A percentile compares a stretch with the other conserved stretches of the same genome.
Evolutionary conservation across 1,140 invertebrate genomes (phyloP).

Genomic region (Drosophila bipectinata): DNA sequence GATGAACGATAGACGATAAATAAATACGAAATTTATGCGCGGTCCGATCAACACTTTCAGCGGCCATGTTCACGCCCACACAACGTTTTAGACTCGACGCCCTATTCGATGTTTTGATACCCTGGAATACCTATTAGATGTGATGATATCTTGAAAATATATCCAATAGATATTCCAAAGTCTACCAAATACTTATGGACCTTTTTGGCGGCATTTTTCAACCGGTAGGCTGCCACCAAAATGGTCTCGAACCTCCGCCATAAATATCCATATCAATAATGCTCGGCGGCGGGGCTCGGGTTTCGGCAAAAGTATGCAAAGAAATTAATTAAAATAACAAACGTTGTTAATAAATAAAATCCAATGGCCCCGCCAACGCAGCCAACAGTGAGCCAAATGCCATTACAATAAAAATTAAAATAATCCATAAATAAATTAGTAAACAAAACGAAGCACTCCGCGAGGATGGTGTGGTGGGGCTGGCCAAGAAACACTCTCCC

Average conservation of each 20-base stretch:
- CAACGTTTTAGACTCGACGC: conserved; percentile 11
- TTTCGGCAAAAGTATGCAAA: conserved; percentile 43
- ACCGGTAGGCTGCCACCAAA: conserved; percentile 1
- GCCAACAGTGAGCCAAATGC: conserved; percentile 56
- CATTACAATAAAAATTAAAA: conserved; percentile 71
- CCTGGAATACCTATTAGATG: background rate
- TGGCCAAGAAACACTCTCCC: background rate
- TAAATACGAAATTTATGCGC: conserved; percentile 72
- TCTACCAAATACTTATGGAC: background rate
- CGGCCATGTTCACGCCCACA: conserved; percentile 72
- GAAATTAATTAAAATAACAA: conserved; percentile 80
- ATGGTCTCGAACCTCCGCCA: conserved; percentile 6
- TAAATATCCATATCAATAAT: conserved; percentile 45
- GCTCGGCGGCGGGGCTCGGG: conserved; percentile 20
- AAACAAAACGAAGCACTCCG: conserved; percentile 47
- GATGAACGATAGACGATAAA: conserved; percentile 66
- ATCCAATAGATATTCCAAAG: background rate
- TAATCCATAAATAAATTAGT: conserved; percentile 76
- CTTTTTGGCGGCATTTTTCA: conserved; percentile 23
- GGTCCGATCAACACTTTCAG: conserved; percentile 68
- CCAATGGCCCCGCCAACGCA: conserved; percentile 46
- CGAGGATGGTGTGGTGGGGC: background rate
- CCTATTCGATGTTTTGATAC: conserved; percentile 30
- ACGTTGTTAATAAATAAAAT: conserved; percentile 65
- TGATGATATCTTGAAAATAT: background rate